phyloP scores from a whole-genome alignment of 2,888 invertebrate genomes.

The Heteromyza rotundicornis region DNA sequence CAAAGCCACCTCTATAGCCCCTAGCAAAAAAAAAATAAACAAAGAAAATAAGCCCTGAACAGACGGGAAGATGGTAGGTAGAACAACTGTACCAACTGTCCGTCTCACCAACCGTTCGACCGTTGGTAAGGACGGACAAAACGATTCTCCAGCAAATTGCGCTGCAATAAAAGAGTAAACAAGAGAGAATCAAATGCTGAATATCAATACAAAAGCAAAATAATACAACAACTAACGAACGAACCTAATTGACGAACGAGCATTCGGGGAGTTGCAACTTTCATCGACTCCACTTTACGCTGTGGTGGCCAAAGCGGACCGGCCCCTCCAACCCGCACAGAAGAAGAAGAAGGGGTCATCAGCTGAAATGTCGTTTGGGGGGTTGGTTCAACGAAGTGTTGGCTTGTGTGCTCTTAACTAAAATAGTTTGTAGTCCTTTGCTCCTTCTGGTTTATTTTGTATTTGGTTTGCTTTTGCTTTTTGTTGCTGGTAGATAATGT shows the following conservation, averaged over 20 bases:
- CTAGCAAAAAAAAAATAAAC: too few relatives aligned
- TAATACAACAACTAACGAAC: slow-evolving; percentile 13
- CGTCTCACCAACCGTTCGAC: too few relatives aligned
- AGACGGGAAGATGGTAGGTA: too few relatives aligned
- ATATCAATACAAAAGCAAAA: slow-evolving; percentile 16
- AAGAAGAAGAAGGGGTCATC: slow-evolving; percentile 1
- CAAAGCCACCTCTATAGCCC: too few relatives aligned
- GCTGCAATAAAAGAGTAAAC: slow-evolving; percentile 50
- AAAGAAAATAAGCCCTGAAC: too few relatives aligned
- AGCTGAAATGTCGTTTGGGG: slow-evolving; percentile 14
- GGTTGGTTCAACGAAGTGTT: slow-evolving; percentile 15
- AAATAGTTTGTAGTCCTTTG: neutral
- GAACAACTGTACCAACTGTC: too few relatives aligned
- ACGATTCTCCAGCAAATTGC: slow-evolving; percentile 58
- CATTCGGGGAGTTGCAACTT: slow-evolving; percentile 58
- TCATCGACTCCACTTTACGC: slow-evolving; percentile 58
- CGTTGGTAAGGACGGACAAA: slow-evolving; percentile 52
- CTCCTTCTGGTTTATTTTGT: neutral
- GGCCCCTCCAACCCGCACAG: neutral
- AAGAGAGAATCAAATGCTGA: slow-evolving; percentile 14
- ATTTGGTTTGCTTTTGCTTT: neutral
- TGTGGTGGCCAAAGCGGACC: slow-evolving; percentile 15
- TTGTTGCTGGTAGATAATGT: slow-evolving; percentile 26
- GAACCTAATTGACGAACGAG: slow-evolving; percentile 60
- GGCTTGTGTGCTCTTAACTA: slow-evolving; percentile 17